Evolutionary conservation across 1,140 invertebrate genomes (phyloP).

Genomic region (Cydia strobilella): DNA sequence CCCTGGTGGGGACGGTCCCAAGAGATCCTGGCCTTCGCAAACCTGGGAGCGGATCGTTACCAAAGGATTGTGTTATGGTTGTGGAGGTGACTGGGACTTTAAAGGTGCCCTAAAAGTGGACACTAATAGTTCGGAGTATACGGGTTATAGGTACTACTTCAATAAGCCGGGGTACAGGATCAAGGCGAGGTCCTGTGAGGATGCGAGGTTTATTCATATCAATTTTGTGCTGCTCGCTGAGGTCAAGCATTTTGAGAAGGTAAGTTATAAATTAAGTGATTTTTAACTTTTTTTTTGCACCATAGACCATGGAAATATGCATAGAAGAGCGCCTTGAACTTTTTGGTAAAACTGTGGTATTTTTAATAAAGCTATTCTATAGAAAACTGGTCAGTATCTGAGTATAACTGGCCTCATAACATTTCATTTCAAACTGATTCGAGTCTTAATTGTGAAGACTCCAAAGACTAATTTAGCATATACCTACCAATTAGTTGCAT

Average conservation of each 20-base stretch:
- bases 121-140: slow-evolving; percentile 73
- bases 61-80: slow-evolving; percentile 67
- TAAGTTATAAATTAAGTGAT: slow-evolving; percentile 54
- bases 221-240: slow-evolving; percentile 82
- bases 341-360: too few species aligned
- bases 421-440: too few species aligned
- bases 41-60: slow-evolving; percentile 65
- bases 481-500: too few species aligned
- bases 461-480: too few species aligned
- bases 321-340: too few species aligned
- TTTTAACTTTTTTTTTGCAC: background rate
- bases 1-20: background rate
- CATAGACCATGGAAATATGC: too few species aligned
- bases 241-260: slow-evolving; percentile 83
- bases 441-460: too few species aligned
- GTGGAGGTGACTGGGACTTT: slow-evolving; percentile 72
- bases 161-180: slow-evolving; percentile 66
- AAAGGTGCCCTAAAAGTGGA: slow-evolving; percentile 69
- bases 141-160: slow-evolving; percentile 71
- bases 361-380: too few species aligned
- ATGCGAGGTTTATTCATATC: slow-evolving; percentile 83
- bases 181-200: slow-evolving; percentile 78
- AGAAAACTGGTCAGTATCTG: too few species aligned
- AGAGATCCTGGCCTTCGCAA: slow-evolving; percentile 8
- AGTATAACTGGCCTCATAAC: too few species aligned